Conservation (phyloP, 2,888 invertebrate species). For the Brachypalpus laphriformis region DNA sequence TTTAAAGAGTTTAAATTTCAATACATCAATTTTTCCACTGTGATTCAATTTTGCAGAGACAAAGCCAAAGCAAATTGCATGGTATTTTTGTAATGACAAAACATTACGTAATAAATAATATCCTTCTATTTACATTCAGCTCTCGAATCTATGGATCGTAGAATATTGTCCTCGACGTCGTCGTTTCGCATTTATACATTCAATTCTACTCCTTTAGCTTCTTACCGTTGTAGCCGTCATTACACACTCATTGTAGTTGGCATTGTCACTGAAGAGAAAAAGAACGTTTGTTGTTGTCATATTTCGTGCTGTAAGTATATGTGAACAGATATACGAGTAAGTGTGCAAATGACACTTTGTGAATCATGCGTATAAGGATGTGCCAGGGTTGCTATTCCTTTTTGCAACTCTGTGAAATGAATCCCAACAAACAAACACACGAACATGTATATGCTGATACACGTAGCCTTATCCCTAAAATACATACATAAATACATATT, state of each 20-base stretch:
- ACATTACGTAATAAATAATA: constrained; percentile 35
- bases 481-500: constrained; percentile 24
- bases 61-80: background rate
- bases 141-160: background rate
- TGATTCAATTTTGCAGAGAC: background rate
- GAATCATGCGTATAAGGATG: constrained; percentile 44
- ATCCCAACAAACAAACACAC: constrained; percentile 3
- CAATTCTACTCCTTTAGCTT: constrained; percentile 19
- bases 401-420: constrained; percentile 19
- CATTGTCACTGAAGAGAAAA: constrained; percentile 13
- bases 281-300: constrained; percentile 33
- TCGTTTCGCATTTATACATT: constrained; percentile 20
- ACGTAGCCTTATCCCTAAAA: background rate
- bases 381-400: constrained; percentile 13
- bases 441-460: background rate
- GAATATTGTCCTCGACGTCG: constrained; percentile 16
- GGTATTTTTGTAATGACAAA: constrained; percentile 4
- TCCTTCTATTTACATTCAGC: constrained; percentile 1
- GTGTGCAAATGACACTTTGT: constrained; percentile 44
- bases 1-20: background rate
- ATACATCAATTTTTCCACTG: background rate
- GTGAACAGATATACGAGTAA: background rate
- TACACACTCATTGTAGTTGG: constrained; percentile 40
- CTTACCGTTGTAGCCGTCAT: constrained; percentile 24
- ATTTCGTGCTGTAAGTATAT: constrained; percentile 5